Base-by-base conservation (phyloP, 2,113 vertebrate genomes). In the Crotalus horridus region DNA sequence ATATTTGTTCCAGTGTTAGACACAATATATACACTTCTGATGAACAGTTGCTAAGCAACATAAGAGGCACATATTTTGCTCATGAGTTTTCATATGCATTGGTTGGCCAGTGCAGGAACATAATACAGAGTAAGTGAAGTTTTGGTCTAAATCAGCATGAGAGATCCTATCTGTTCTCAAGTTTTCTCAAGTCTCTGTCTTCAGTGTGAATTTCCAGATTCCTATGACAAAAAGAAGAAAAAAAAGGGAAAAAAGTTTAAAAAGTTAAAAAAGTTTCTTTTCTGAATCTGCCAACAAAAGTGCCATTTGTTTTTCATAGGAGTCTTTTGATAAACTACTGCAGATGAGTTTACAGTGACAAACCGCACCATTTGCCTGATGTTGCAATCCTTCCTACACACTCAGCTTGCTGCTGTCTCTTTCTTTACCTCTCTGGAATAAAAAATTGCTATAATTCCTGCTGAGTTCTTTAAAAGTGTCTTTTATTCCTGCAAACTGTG, bases 401-500 rank as follows among this genome's bases (percentile, higher is more conserved):
- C 51, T 93, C 11, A 46, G 1, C 89, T 61, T 61, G 88, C 53
- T 90, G 91, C 94, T 81, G 6, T 87, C 51, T 94, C 29, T 93
- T 11, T 89, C 58, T 91, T 85, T 92, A 61, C 56, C 87, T 91
- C 88, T 91, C 85, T 87, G 56, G 55, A 91, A 91, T 94, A 92
- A 94, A 92, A 91, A 91, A 94, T 85, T 15, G 89, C 55, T 64
- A 43, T 89, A 94, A 90, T 94, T 64, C 13, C 26, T 93, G 89
- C 88, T 93, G 90, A 91, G 23, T 93, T 81, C 51, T 87, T 53
- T 90, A 87, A 93, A 94, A 94, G 93, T 89, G n/a, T 87, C 12
- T 81, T 87, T 64, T 51, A 58, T 93, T 53, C 54, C 53, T 91
- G 54, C 51, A 93, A 87, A 89, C 89, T 91, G 58, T 58, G 81